Percentiles rank a stretch among this genome's conserved stretches.
Conservation (phyloP, 2,888 invertebrate species). For the Chrysolina haemoptera region DNA sequence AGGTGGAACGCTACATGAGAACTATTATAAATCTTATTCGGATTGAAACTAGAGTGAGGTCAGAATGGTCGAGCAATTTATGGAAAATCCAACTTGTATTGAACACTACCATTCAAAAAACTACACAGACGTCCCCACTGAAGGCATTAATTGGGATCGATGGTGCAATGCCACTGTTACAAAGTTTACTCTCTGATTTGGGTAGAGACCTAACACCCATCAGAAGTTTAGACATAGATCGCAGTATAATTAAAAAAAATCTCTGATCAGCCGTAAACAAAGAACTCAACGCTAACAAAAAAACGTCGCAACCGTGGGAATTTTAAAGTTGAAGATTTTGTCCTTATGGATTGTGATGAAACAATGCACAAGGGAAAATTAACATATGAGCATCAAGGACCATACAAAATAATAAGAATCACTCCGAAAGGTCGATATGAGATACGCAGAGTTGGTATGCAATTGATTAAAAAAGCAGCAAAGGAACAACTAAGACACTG, state of each 20-base stretch:
- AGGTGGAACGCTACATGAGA: constrained; percentile 20
- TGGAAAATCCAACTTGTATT: constrained; percentile 46
- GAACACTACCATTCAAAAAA: constrained; percentile 49
- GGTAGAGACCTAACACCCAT: not conserved
- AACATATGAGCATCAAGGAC: not conserved
- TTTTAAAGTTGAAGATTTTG: not conserved
- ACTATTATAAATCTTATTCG: constrained; percentile 1
- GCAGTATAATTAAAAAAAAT: not conserved
- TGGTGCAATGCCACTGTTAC: not conserved
- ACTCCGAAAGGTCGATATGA: too few species aligned
- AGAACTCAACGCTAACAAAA: not conserved
- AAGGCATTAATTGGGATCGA: constrained; percentile 43
- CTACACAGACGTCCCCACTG: constrained; percentile 45
- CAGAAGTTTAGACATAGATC: too few species aligned
- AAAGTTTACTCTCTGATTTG: too few species aligned
- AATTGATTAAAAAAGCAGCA: too few species aligned
- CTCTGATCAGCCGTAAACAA: too few species aligned
- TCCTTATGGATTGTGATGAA: not conserved
- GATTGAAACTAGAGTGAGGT: not conserved
- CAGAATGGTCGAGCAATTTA: constrained; percentile 49
- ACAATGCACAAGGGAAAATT: not conserved
- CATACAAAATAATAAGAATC: too few species aligned
- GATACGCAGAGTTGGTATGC: too few species aligned
- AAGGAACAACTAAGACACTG: not conserved
- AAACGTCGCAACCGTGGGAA: not conserved